phyloP scores from a whole-genome alignment of 2,113 vertebrate species.

The Cottus gobio region DNA sequence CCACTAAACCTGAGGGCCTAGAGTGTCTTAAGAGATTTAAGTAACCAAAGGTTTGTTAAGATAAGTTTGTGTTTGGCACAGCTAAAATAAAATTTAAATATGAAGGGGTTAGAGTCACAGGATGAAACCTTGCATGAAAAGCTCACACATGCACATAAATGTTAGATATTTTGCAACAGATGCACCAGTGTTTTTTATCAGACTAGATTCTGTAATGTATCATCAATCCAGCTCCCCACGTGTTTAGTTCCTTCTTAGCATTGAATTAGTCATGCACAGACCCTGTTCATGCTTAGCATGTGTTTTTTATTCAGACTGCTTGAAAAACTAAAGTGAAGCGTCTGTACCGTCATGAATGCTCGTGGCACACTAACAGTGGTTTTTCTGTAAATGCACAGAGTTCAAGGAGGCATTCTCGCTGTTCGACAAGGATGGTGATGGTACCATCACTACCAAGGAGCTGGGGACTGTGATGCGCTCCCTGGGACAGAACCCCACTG shows the following conservation, averaged over 20 bases:
- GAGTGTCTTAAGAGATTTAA: neutral
- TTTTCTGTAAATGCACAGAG: constrained; percentile 79
- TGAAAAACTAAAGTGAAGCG: neutral
- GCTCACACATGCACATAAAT: neutral
- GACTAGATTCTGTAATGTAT: neutral
- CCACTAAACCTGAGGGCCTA: constrained; percentile 13
- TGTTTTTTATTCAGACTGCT: neutral
- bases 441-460: constrained; percentile 94
- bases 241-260: neutral
- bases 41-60: neutral
- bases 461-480: constrained; percentile 93
- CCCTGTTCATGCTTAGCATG: neutral
- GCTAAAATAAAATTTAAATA: neutral
- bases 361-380: neutral
- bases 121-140: neutral
- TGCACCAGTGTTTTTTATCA: constrained; percentile 1
- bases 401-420: constrained; percentile 95
- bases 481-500: constrained; percentile 92
- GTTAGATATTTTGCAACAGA: neutral
- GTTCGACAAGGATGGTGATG: constrained; percentile 93
- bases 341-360: neutral
- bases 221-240: neutral
- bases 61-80: neutral
- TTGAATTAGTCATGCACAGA: constrained; percentile 3
- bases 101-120: neutral